Base-by-base conservation (phyloP, 2,888 invertebrate genomes). In the Hirtodrosophila trivittata region DNA sequence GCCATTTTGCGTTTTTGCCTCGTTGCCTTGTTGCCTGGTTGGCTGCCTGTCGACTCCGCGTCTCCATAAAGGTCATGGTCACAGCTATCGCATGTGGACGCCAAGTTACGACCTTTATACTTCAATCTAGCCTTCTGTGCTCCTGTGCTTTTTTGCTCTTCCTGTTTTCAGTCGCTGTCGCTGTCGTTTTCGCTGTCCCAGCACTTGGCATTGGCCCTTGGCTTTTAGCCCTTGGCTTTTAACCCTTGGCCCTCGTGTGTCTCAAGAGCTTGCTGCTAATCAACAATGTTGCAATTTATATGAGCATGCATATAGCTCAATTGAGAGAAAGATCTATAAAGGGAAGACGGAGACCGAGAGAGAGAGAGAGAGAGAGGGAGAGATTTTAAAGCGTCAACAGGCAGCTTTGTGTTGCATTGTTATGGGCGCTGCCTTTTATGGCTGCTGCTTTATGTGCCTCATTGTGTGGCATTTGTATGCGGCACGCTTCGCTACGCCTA, bases 21-120 rank as follows among this genome's bases (percentile, higher is more conserved):
- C 43, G 18, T 21, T 30, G 30, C 9, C n/a, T 8, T 35, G 35
- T 35, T 10, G 60, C 41, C 30, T n/a, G n/a, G 83, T 68, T 82
- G 75, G 55, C 66, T 82, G 65, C 66, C 76, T 80, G 78, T 83
- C 78, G 78, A 80, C 78, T 80, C 68, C 83, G 65, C 66, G 60
- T 66, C 78, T 71, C 71, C 83, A 74, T 60, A 82, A 80, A 80
- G 78, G 83, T 80, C 78, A 80, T 28, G 78, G 78, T 51, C 83
- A 78, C 10, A n/a, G 30, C 33, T 54, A 52, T 55, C 43, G 58
- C 18, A 21, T 28, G 28, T 28, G 28, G 28, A n/a, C 28, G 28
- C 9, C 28, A 33, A 59, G 5, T 28, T 58, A 60, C 60, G 58
- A 57, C 58, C 47, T 46, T n/a, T 30, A 42, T 32, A 13, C 32